Conservation (phyloP, 2,888 invertebrate genomes). For the Helicoverpa assulta region DNA sequence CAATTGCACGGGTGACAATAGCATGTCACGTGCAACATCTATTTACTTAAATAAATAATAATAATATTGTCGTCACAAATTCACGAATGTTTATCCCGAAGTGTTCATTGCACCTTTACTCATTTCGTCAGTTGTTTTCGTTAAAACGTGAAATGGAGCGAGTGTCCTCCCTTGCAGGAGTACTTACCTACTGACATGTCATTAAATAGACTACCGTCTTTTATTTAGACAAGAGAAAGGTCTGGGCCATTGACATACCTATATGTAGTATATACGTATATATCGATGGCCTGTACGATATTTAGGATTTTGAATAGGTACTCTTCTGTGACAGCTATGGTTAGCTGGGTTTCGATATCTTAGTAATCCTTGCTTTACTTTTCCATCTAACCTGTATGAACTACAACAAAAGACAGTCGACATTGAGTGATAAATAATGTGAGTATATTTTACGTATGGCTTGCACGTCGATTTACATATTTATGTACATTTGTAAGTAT, state of each 20-base stretch:
- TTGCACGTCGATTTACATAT: slow-evolving; percentile 59
- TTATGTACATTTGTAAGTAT: slow-evolving; percentile 62
- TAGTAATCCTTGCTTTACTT: background rate
- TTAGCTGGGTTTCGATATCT: too few species aligned
- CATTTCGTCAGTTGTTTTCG: too few species aligned
- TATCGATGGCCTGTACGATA: too few species aligned
- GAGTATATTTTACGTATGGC: slow-evolving; percentile 49
- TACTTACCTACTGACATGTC: too few species aligned
- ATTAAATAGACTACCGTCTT: too few species aligned
- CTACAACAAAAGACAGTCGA: slow-evolving; percentile 40
- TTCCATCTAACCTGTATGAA: background rate
- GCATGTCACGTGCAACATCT: slow-evolving; percentile 6
- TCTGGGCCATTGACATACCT: too few species aligned
- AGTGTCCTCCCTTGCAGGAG: too few species aligned
- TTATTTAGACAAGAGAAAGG: too few species aligned
- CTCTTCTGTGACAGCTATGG: too few species aligned
- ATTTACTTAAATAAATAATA: background rate
- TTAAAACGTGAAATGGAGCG: too few species aligned
- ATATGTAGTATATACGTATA: too few species aligned
- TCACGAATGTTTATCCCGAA: background rate
- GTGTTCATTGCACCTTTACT: background rate
- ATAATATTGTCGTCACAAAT: background rate
- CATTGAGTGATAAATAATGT: slow-evolving; percentile 64
- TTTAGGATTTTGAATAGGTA: too few species aligned
- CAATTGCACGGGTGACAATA: slow-evolving; percentile 9